Evolutionary conservation across 1,140 invertebrate species (phyloP), one percentile per base, ranked within the genome.

Genomic region (Plectus sambesii): DNA sequence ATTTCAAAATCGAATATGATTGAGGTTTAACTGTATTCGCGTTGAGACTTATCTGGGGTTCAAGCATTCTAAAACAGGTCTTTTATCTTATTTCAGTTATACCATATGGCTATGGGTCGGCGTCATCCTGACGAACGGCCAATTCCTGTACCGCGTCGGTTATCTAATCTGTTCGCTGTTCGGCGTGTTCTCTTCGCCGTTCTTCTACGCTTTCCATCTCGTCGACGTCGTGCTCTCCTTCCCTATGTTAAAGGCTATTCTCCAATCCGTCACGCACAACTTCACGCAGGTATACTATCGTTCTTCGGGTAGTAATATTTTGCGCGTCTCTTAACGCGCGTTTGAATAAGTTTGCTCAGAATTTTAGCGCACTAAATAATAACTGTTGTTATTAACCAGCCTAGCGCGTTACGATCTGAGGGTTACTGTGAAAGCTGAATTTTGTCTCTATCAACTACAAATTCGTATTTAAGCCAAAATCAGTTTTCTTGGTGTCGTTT

Each of bases 201-300:
- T 98, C 80, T 99, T 97, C 72, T 68, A 69, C 44, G 92, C 93
- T 36, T 92, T 89, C 51, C 93, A 98, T 74, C 75, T 99, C 49
- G 73, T 99, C 36, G 94, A 99, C 74, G 88, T 99, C 6, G 94
- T 93, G 46, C 87, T 97, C 39, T 89, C 86, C 53, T 88, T 98
- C 69, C 94, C 96, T 70, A 90, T 93, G 0, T 71, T 99, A 25
- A 80, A 88, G 58, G 98, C 94, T 30, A 99, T 99, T 65, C 78
- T 99, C 68, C 92, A 98, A 73, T 99, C 94, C 0, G 93, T 99
- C 66, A 99, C 94, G 22, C 94, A 99, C 72, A 99, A 99, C 68
- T 92, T 93, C 53, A 96, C 97, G 77, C 90, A 96, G 77, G 82
- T 84, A 65, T 51, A 35, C 22, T 26, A 46, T 15, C 38, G 15